Evolutionary conservation across 2,888 invertebrate species (phyloP).

Genomic region (Lathronympha strigana): DNA sequence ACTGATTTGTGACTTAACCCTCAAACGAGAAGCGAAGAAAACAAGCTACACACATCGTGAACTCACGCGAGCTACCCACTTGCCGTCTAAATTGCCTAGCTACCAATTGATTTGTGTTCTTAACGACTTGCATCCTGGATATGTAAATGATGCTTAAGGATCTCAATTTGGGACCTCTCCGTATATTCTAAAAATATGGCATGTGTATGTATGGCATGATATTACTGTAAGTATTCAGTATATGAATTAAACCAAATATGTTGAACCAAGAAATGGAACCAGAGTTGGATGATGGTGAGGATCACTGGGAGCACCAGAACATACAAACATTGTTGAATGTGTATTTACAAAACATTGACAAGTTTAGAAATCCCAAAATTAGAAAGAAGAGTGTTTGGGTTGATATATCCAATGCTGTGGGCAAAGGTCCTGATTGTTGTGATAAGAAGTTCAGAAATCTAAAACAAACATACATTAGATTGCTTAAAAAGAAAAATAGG

Average conservation of each 20-base stretch:
- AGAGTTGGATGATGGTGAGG: conserved; percentile 67
- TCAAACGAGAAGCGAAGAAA: conserved; percentile 7
- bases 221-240: not conserved
- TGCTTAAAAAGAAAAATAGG: conserved; percentile 69
- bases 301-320: conserved; percentile 72
- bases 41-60: conserved; percentile 7
- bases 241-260: conserved; percentile 2
- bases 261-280: conserved; percentile 56
- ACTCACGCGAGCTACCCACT: not conserved
- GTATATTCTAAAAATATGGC: conserved; percentile 1
- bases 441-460: conserved; percentile 79
- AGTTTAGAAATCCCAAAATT: conserved; percentile 75
- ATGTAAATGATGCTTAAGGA: conserved; percentile 12
- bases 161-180: not conserved
- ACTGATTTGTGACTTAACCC: conserved; percentile 27
- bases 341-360: conserved; percentile 71
- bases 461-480: conserved; percentile 73
- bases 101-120: conserved; percentile 41
- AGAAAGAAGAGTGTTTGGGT: conserved; percentile 77
- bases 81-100: conserved; percentile 22
- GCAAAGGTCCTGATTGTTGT: conserved; percentile 72
- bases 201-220: not conserved
- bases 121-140: conserved; percentile 33
- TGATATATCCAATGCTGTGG: conserved; percentile 66
- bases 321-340: conserved; percentile 64